phyloP scores from a whole-genome alignment of 92 coral and sea anemone genomes.

The Porites divaricata region DNA sequence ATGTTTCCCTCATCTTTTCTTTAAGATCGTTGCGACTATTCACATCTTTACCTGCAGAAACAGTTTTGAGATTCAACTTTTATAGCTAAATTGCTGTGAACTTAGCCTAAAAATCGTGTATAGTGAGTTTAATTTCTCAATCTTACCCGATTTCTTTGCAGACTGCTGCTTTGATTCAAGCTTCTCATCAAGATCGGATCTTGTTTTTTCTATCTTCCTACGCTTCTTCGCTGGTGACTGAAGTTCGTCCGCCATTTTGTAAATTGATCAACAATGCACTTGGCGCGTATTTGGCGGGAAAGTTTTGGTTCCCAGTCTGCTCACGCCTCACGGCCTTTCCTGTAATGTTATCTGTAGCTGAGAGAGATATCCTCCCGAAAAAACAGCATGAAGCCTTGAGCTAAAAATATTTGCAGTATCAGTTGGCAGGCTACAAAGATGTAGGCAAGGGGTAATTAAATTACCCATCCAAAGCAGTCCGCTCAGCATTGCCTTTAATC shows the following conservation, averaged over 20 bases:
- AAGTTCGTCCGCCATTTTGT: constrained; percentile 47
- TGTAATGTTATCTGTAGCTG: too few relatives aligned
- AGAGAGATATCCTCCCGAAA: too few relatives aligned
- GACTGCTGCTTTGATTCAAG: neutral
- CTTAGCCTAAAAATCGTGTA: neutral
- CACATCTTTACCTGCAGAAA: constrained; percentile 18
- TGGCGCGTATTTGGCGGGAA: constrained; percentile 25
- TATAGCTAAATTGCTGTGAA: neutral
- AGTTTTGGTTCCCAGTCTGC: neutral
- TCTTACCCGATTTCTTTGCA: constrained; percentile 9
- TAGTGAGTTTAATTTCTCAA: neutral
- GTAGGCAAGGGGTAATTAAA: too few relatives aligned
- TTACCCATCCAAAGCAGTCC: too few relatives aligned
- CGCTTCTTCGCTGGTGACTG: constrained; percentile 30
- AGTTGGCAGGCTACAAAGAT: too few relatives aligned
- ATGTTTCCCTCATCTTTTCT: constrained; percentile 67
- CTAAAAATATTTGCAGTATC: too few relatives aligned
- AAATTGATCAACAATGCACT: neutral
- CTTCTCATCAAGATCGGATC: neutral
- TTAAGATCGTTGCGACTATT: constrained; percentile 6
- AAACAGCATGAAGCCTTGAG: too few relatives aligned
- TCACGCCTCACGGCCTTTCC: neutral
- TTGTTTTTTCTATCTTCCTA: constrained; percentile 16
- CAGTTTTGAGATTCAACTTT: neutral
- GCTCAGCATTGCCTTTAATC: too few relatives aligned